These are phyloP conservation scores for Synanthedon andrenaeformis DNA, from an alignment of 2,888 invertebrate genomes.

Conservation along the genomic window DNA sequence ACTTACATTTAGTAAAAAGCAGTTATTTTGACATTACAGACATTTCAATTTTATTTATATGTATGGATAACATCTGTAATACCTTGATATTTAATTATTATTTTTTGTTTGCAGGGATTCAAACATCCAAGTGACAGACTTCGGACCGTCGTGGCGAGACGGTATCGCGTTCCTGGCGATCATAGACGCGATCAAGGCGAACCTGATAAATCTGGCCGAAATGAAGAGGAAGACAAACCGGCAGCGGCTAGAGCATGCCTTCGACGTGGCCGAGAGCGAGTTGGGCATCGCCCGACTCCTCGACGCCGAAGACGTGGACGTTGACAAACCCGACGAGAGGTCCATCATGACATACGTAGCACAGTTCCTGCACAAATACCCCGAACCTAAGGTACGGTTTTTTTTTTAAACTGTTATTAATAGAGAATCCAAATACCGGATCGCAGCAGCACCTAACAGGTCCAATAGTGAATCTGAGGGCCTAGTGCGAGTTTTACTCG, in stretches of 20 bases:
- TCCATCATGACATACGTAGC: constrained; percentile 99
- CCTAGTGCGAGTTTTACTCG: too few species aligned
- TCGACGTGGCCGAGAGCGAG: constrained; percentile 91
- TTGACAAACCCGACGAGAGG: constrained; percentile 95
- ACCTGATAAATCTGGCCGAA: constrained; percentile 88
- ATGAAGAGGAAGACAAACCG: constrained; percentile 81
- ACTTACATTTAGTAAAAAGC: too few species aligned
- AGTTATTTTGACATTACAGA: too few species aligned
- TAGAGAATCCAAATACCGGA: too few species aligned
- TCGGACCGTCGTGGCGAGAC: constrained; percentile 96
- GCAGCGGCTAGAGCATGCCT: constrained; percentile 90
- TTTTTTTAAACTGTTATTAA: not conserved
- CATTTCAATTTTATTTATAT: too few species aligned
- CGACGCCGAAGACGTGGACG: constrained; percentile 96
- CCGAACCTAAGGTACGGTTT: constrained; percentile 78
- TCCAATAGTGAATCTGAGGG: too few species aligned
- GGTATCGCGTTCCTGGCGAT: constrained; percentile 95
- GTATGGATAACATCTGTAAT: too few species aligned
- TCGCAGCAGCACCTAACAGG: too few species aligned
- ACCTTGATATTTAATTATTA: too few species aligned
- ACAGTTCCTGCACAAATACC: constrained; percentile 95
- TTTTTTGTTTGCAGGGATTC: constrained; percentile 73
- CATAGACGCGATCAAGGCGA: constrained; percentile 94
- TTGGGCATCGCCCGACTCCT: constrained; percentile 91
- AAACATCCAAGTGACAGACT: constrained; percentile 91